These are phyloP conservation scores for Ceraclea dissimilis DNA, from an alignment of 2,888 invertebrate genomes.

Conservation along the genomic window DNA sequence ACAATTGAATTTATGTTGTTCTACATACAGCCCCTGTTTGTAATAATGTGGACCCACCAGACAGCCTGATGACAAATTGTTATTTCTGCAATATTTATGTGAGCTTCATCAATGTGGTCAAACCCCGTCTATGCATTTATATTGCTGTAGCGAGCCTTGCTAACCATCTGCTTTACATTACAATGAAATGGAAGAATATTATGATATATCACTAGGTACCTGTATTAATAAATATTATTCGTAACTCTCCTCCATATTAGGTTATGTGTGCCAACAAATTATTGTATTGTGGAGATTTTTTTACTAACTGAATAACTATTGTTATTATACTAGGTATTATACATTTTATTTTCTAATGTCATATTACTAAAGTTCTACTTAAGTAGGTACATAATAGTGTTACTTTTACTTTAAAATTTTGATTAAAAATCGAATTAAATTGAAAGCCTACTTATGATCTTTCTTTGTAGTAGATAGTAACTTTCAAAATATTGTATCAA, in stretches of 20 bases:
- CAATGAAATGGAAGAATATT: not conserved
- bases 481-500: too few relatives aligned
- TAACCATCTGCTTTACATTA: not conserved
- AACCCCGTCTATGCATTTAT: not conserved
- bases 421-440: too few relatives aligned
- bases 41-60: constrained; percentile 6
- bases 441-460: too few relatives aligned
- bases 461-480: too few relatives aligned
- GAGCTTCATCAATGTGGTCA: not conserved
- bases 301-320: too few relatives aligned
- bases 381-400: too few relatives aligned
- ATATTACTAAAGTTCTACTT: too few relatives aligned
- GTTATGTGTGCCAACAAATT: not conserved
- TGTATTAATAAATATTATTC: not conserved
- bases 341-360: too few relatives aligned
- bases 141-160: not conserved
- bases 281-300: not conserved
- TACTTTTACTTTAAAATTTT: too few relatives aligned
- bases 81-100: constrained; percentile 13
- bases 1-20: too few relatives aligned
- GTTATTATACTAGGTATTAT: too few relatives aligned
- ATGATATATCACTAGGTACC: not conserved
- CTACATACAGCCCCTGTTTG: too few relatives aligned
- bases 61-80: constrained; percentile 14
- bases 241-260: not conserved